phyloP scores from a whole-genome alignment of 2,888 invertebrate species.

The Callimorpha dominula region DNA sequence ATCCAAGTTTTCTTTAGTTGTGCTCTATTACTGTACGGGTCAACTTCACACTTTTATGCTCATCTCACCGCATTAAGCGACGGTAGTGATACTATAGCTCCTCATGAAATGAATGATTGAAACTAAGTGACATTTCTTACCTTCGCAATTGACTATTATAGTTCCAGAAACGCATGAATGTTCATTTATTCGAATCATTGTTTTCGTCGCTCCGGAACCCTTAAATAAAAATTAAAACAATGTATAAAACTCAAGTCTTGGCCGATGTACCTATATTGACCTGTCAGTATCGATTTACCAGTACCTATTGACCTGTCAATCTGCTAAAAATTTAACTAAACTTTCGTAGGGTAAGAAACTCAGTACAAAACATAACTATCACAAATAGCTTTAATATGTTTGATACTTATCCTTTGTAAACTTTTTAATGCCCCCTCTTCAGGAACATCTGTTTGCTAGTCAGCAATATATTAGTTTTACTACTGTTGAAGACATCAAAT shows the following conservation, averaged over 20 bases:
- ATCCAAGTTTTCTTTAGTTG: too few relatives aligned
- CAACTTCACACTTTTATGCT: too few relatives aligned
- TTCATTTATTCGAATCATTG: constrained; percentile 79
- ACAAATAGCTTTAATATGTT: neutral
- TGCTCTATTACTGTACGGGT: too few relatives aligned
- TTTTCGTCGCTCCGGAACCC: constrained; percentile 75
- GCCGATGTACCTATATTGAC: too few relatives aligned
- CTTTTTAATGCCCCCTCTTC: neutral
- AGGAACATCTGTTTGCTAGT: constrained; percentile 1
- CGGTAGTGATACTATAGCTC: neutral
- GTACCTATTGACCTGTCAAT: too few relatives aligned
- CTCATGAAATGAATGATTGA: neutral
- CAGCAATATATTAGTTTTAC: neutral
- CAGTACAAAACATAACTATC: too few relatives aligned
- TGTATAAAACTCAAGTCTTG: neutral
- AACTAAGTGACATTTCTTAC: constrained; percentile 47
- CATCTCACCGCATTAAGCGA: neutral
- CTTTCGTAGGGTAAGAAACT: too few relatives aligned
- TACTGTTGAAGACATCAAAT: neutral
- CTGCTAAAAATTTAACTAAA: too few relatives aligned
- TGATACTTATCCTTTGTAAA: neutral
- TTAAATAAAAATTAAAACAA: constrained; percentile 44
- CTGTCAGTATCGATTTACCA: too few relatives aligned
- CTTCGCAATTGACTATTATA: constrained; percentile 82
- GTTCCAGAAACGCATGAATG: constrained; percentile 81